phyloP scores from a whole-genome alignment of 2,888 invertebrate genomes.

The Cabera pusaria region DNA sequence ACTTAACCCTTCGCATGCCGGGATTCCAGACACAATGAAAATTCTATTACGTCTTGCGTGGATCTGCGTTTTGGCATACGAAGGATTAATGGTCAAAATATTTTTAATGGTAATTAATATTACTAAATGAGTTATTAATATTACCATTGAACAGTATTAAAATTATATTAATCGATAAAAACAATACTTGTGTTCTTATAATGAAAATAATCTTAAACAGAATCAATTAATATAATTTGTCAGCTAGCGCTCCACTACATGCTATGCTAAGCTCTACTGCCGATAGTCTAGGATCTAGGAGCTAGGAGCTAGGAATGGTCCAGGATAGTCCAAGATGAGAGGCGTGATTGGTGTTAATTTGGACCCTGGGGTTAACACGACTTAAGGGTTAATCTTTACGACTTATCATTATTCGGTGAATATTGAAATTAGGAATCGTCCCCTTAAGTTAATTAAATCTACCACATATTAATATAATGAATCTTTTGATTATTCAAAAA shows the following conservation, averaged over 20 bases:
- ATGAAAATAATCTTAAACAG: too few relatives aligned
- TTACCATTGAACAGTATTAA: too few relatives aligned
- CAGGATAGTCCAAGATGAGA: slow-evolving; percentile 72
- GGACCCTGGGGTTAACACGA: slow-evolving; percentile 68
- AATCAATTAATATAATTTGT: too few relatives aligned
- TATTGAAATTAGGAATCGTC: slow-evolving; percentile 33
- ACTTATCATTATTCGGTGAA: slow-evolving; percentile 33
- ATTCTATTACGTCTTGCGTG: too few relatives aligned
- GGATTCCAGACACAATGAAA: too few relatives aligned
- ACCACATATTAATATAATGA: slow-evolving; percentile 4
- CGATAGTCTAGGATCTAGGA: slow-evolving; percentile 43
- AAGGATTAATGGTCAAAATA: too few relatives aligned
- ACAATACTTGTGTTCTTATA: too few relatives aligned
- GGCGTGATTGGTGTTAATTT: slow-evolving; percentile 75
- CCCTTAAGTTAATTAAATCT: slow-evolving; percentile 19
- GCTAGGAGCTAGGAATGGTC: slow-evolving; percentile 41
- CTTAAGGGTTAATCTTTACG: slow-evolving; percentile 36
- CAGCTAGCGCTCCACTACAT: slow-evolving; percentile 22
- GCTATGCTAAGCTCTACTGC: slow-evolving; percentile 59
- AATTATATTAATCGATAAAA: too few relatives aligned
- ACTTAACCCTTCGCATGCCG: too few relatives aligned
- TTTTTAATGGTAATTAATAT: too few relatives aligned
- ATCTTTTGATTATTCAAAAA: slow-evolving; percentile 13
- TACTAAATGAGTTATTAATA: too few relatives aligned
- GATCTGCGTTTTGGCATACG: too few relatives aligned